Evolutionary conservation across 2,113 vertebrate species (phyloP).

Genomic region (Antigone vipio): DNA sequence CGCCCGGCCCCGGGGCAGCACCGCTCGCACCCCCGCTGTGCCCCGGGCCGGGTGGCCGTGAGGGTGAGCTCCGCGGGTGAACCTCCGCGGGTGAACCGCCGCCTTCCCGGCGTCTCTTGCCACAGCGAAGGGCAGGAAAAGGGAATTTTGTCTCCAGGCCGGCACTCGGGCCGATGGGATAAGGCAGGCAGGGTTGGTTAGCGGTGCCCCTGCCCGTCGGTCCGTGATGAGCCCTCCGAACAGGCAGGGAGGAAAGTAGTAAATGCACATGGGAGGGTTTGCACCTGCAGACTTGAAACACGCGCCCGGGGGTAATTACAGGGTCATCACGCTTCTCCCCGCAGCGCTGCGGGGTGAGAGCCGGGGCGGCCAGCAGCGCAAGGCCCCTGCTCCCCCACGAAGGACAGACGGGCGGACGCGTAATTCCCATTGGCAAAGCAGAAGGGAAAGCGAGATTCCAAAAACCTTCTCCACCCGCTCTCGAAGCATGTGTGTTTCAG

Average conservation of each 20-base stretch:
- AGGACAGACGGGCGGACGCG: rapidly evolving
- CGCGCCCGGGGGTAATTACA: rapidly evolving
- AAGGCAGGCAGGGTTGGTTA: rapidly evolving
- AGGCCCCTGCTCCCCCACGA: rapidly evolving
- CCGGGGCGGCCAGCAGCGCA: rapidly evolving
- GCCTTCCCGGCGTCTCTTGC: not conserved
- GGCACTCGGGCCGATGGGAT: rapidly evolving
- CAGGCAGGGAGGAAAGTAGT: not conserved
- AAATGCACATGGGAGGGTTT: rapidly evolving
- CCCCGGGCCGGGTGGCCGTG: not conserved
- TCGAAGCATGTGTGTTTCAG: no score
- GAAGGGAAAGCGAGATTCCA: not conserved
- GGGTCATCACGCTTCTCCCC: not conserved
- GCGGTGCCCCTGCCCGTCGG: rapidly evolving
- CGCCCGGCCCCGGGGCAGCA: no score
- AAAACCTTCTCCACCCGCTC: not conserved
- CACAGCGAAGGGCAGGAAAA: rapidly evolving
- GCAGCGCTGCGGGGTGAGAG: not conserved
- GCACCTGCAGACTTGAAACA: rapidly evolving
- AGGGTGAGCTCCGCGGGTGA: not conserved
- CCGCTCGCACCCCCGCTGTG: not conserved
- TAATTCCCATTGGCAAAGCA: rapidly evolving
- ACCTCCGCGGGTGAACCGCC: no score
- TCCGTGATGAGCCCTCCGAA: rapidly evolving
- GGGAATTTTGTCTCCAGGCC: rapidly evolving